Evolutionary conservation across 2,113 vertebrate species (phyloP), one percentile per base, ranked within the genome.

Genomic region (Neofelis nebulosa): DNA sequence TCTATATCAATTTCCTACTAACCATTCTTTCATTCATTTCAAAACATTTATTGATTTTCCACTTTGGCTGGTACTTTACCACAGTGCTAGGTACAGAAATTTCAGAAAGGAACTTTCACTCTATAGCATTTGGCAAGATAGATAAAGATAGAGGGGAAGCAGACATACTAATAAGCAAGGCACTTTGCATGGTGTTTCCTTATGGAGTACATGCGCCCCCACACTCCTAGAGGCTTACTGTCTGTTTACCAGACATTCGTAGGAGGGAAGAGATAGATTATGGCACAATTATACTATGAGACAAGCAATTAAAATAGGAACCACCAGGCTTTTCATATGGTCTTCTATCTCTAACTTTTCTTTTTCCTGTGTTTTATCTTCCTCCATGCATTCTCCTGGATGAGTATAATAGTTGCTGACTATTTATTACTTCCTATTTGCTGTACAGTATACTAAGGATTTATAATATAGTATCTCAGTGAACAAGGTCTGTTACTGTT

Each of bases 11-110:
- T 93, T 90, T 90, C 31, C 76, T 74, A 48, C 68, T 21, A 55
- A 3, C 74, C 33, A 14, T 84, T 87, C 81, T 91, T 92, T 80
- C 31, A 61, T 81, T 95, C 15, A 66, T 76, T 97, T 89, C 89
- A 97, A 94, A 94, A 84, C 68, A 76, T 82, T 92, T 71, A 85
- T 57, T 89, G 36, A 36, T 45, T 52, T 88, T 11, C 21, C 45
- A 82, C 45, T 96, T 97, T 73, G 50, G 13, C 57, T 57, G 36
- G 55, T 76, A 48, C 41, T 76, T 48, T 78, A 78, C 7, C 52
- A 14, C 38, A 27, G 41, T 94, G 50, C 45, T 63, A 71, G 48
- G 11, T 82, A 21, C 41, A 80, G 65, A 89, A 80, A 31, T 83
- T 93, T 92, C 66, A 71, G 89, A 80, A 88, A 93, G 45, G 45